Evolutionary conservation across 37 sponge, comb jelly and placozoan genomes (phyloP).

Genomic region (Theonella swinhoei): DNA sequence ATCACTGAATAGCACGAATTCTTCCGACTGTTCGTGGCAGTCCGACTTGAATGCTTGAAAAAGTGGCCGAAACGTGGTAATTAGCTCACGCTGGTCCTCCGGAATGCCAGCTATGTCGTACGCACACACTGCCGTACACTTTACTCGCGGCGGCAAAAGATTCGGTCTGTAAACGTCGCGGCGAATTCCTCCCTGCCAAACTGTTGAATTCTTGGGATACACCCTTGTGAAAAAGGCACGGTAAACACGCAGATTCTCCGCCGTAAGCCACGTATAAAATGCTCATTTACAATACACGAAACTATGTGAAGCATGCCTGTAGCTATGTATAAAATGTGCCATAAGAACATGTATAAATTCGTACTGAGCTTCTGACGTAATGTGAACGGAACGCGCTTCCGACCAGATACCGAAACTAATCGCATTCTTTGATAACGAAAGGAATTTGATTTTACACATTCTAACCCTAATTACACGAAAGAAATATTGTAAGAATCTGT

Average conservation of each 20-base stretch:
- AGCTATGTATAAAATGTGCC: conserved; percentile 37
- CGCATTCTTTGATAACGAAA: neutral
- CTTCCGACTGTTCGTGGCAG: neutral
- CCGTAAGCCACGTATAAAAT: conserved; percentile 19
- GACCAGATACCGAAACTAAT: neutral
- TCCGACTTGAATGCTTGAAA: neutral
- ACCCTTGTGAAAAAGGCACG: conserved; percentile 9
- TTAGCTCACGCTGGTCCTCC: neutral
- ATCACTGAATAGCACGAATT: neutral
- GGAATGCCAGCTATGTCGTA: neutral
- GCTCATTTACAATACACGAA: neutral
- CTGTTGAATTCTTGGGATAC: neutral
- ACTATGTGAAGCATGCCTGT: neutral
- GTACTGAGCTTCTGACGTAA: conserved; percentile 9
- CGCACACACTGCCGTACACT: no score
- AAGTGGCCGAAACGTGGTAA: neutral
- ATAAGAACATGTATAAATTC: neutral
- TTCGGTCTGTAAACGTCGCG: no score
- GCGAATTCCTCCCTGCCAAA: neutral
- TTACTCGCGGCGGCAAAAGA: no score
- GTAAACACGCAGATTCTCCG: conserved; percentile 42
- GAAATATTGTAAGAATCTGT: neutral
- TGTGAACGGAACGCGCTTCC: neutral
- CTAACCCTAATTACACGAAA: neutral
- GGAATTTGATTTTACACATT: neutral